Base-by-base conservation (phyloP, 2,113 vertebrate species). In the Grallaria varia region DNA sequence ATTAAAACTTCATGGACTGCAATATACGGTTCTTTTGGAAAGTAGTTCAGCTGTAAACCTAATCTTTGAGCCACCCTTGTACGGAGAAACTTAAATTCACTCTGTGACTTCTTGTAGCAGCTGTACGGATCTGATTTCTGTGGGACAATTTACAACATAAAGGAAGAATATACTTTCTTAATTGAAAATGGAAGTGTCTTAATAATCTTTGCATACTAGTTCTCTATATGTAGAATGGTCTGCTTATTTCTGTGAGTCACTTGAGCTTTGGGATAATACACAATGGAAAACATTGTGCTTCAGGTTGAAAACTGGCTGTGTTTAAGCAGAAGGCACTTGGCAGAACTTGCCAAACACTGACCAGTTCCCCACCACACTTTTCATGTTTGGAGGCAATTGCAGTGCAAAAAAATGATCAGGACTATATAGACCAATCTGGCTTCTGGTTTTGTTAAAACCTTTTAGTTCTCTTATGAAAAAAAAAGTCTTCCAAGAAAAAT, bases 401-500 rank as follows among this genome's bases (percentile, higher is more conserved):
- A 89, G 66, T 55, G 16, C 58, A 88, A 79, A 80, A 92, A 68
- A 78, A 6, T 40, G 31, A 81, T 35, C 40, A 81, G 75, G 47
- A 71, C 69, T 74, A 67, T 84, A 55, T 33, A 84, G 75, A 89
- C 49, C 73, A 35, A 92, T 93, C 69, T 93, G 90, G 35, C 40
- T 90, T 96, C 79, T 78, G n/a, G 39, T 71, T 84, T 82, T 21
- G 24, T 39, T 86, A 97, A 97, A 97, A 56, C 42, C 19, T 84
- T 39, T 88, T 33, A 28, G 53, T 62, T 97, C 83, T 94, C 76
- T 84, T 52, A 52, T 77, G 24, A 94, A 92, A 96, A 96, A 91
- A 94, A 64, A 66, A 37, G 44, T 53, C 63, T 95, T 97, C 95
- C 95, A 97, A 97, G 91, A 91, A 96, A 96, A 97, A 96, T 79